Evolutionary conservation across 2,113 vertebrate species (phyloP), one percentile per base, ranked within the genome.

Genomic region (Glaucomys volans): DNA sequence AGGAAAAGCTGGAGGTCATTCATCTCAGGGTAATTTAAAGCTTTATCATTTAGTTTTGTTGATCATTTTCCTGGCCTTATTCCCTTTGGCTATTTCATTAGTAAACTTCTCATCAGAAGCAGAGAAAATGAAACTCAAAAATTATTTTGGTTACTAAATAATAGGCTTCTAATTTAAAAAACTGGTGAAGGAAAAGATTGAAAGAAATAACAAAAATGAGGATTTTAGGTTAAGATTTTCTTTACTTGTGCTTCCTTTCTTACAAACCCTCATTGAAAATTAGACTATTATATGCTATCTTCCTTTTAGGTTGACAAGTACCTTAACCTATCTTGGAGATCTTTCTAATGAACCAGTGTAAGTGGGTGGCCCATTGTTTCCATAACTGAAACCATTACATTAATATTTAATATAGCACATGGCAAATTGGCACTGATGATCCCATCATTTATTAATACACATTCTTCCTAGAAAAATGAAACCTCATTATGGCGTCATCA

Each of bases 381-480:
- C 77, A 85, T 91, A 96, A 90, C 74, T 96, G 83, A 95, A 96
- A 89, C 90, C 37, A 3, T 83, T 96, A 50, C 14, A 59, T 97
- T 93, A 94, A 92, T 97, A 96, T 97, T 97, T 97, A 96, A 97
- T 81, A 69, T 52, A 67, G 91, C 79, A 95, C 42, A 82, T 94
- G 44, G 85, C n/a, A 44, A 35, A 95, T 95, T 83, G 90, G 35
- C 59, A 88, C 79, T 95, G 87, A 81, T 89, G 79, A 81, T 54
- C 69, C 50, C 74, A 91, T 97, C 62, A 98, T 94, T 95, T 97
- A 95, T 97, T 98, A 80, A 97, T 96, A 96, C 3, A 81, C 62
- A 93, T 95, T 97, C 89, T 96, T 94, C 81, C 71, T 95, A 93
- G 94, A 97, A 95, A 77, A 93, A 59, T 57, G 85, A 96, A 97